Conservation (phyloP, 2,113 vertebrate species). For the Microcebus murinus region DNA sequence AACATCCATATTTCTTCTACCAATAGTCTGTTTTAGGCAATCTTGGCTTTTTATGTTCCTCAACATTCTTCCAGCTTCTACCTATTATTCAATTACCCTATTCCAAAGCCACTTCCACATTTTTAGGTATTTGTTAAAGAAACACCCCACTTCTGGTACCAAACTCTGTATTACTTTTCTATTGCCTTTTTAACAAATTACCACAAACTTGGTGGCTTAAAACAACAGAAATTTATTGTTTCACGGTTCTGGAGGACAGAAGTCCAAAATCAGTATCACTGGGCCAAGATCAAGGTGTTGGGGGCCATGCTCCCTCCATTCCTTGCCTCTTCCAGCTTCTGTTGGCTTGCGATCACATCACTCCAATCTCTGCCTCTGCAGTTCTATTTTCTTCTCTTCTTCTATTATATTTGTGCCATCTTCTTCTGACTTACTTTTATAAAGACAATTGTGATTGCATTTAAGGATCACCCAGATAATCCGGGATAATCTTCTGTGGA, state of each 20-base stretch:
- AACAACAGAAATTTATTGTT: neutral
- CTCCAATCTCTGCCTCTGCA: neutral
- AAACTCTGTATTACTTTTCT: conserved; percentile 31
- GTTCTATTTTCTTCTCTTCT: conserved; percentile 3
- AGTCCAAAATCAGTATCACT: conserved; percentile 17
- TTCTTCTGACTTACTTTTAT: neutral
- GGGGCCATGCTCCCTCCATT: neutral
- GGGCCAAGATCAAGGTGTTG: neutral
- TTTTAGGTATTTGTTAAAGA: neutral
- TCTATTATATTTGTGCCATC: neutral
- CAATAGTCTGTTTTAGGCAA: neutral
- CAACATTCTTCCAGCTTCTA: conserved; percentile 12
- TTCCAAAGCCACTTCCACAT: neutral
- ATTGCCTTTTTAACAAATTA: neutral
- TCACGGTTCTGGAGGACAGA: neutral
- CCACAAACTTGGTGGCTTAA: neutral
- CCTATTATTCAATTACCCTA: neutral
- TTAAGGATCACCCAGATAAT: neutral
- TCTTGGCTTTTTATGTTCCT: neutral
- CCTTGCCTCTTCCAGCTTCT: neutral
- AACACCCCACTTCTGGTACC: neutral
- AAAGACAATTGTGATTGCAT: neutral
- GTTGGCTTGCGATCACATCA: conserved; percentile 9
- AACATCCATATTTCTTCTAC: neutral
- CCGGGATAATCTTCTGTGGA: neutral